Evolutionary conservation across 2,797 vertebrate genomes (phyloP), one percentile per base, ranked within the genome.

Genomic region (Danio aesculapii): DNA sequence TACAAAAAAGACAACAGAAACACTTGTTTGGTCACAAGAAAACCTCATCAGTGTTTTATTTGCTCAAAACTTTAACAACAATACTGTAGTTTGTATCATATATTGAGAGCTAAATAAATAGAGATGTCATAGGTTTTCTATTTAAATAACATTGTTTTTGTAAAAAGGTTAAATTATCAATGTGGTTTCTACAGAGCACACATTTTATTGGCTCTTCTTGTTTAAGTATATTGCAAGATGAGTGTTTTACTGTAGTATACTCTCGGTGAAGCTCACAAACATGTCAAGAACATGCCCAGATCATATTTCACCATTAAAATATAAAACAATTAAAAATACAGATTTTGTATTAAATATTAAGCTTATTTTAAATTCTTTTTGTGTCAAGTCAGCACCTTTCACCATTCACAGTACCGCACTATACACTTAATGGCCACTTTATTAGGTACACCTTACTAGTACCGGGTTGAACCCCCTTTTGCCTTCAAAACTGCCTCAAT

Each of bases 1-100:
- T 4, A 39, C 5, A 17, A 11, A 39, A 64, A 19, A 63, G 17
- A 73, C 46, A 64, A 44, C 67, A 68, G 6, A 47, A 52, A 69
- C 52, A 17, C 10, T 46, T 47, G 5, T 47, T 57, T 14, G 1
- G 4, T 7, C 41, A 11, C 12, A 6, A 55, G 59, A 66, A 66
- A 66, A 73, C 78, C 78, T 73, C 78, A n/a, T 77, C 62, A 66
- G 17, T 10, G 14, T 55, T 80, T 63, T 17, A 73, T 80, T 80
- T 66, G 5, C 49, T 73, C 41, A 41, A 73, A 16, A 66, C 49
- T 52, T 50, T 11, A 57, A 67, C 30, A 70, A 79, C 44, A 79
- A 64, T 55, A 79, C 49, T 53, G 68, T 53, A 63, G 12, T 63
- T 41, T 12, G 19, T 58, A 62, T 39, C 59, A 44, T 16, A 69